Conservation (phyloP, 2,888 invertebrate species). For the Brachypalpus laphriformis region DNA sequence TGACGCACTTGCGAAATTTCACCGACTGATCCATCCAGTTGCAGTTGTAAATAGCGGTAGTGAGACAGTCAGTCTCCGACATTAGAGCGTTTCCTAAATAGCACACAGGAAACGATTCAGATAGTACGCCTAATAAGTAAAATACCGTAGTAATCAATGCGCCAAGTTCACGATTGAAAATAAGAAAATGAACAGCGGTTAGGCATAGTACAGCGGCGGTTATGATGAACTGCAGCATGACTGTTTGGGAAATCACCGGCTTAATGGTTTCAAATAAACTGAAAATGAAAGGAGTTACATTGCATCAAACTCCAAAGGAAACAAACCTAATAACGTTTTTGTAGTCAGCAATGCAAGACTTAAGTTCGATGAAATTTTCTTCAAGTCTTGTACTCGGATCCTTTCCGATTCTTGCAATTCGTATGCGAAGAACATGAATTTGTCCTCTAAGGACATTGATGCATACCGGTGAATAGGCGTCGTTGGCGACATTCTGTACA, state of each 20-base stretch:
- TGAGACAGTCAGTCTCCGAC: constrained; percentile 14
- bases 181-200: constrained; percentile 16
- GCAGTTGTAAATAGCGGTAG: constrained; percentile 25
- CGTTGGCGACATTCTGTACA: constrained; percentile 6
- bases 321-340: constrained; percentile 34
- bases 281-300: neutral
- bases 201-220: constrained; percentile 35
- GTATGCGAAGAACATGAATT: constrained; percentile 18
- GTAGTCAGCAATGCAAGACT: constrained; percentile 31
- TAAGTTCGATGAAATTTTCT: constrained; percentile 24
- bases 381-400: neutral
- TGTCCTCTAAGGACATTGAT: constrained; percentile 27
- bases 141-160: constrained; percentile 8
- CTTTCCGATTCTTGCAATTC: constrained; percentile 34
- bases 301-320: neutral
- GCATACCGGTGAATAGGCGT: constrained; percentile 20
- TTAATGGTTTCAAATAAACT: constrained; percentile 23
- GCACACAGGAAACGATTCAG: constrained; percentile 38
- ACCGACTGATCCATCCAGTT: constrained; percentile 45
- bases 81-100: constrained; percentile 38
- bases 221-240: constrained; percentile 20
- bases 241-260: neutral
- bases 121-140: neutral
- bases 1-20: constrained; percentile 22
- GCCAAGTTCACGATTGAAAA: neutral